Evolutionary conservation across 2,888 invertebrate species (phyloP).

Genomic region (Pelosia muscerda): DNA sequence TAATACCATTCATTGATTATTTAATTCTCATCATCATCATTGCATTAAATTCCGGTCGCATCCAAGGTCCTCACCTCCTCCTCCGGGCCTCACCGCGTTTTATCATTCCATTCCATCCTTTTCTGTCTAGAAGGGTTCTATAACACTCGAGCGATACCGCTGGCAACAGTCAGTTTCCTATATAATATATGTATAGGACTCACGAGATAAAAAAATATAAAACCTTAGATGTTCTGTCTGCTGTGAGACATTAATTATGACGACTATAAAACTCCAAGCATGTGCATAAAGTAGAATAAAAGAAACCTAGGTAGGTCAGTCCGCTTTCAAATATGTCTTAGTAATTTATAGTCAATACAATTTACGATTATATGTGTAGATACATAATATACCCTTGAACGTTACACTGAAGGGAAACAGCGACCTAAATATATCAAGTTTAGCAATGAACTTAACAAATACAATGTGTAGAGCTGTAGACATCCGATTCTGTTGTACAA

Average conservation of each 20-base stretch:
- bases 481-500: conserved; percentile 13
- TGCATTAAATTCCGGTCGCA: too few relatives aligned
- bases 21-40: too few relatives aligned
- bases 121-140: too few relatives aligned
- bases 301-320: conserved; percentile 10
- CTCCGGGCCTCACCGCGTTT: too few relatives aligned
- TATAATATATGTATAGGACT: not conserved
- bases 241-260: not conserved
- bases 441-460: conserved; percentile 21
- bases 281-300: not conserved
- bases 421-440: conserved; percentile 41
- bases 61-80: too few relatives aligned
- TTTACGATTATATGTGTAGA: conserved; percentile 18
- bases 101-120: too few relatives aligned
- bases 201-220: not conserved
- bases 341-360: conserved; percentile 14
- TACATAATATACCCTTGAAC: conserved; percentile 18
- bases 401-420: conserved; percentile 27
- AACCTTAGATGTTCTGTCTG: not conserved
- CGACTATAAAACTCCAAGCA: not conserved
- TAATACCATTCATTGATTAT: too few relatives aligned
- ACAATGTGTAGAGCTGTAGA: conserved; percentile 3
- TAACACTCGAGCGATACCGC: too few relatives aligned
- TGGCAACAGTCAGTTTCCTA: not conserved
- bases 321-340: not conserved